Evolutionary conservation across 1,140 invertebrate genomes (phyloP), one percentile per base, ranked within the genome.

Genomic region (Drosophila kanapiae): DNA sequence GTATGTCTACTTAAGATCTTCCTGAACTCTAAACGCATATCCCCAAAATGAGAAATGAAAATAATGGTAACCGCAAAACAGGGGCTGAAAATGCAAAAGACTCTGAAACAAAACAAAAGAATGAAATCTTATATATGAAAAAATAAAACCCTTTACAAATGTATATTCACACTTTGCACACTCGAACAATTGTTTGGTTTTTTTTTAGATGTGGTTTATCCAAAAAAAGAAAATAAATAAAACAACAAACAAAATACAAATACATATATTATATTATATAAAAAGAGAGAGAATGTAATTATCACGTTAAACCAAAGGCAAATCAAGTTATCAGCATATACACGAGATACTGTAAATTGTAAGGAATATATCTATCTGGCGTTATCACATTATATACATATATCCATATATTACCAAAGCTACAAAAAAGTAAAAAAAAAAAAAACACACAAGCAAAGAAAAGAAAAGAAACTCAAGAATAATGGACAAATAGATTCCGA

Each of bases 71-170:
- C 49, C 35, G 6, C 0, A 59, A 75, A 77, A 59, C 72, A 77
- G 75, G 75, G 72, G 61, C 72, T 35, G 53, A 45, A 43, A 76
- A 77, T 77, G 75, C 75, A 76, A 76, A 77, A 77, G 75, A 77
- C 72, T 77, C 75, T 77, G 18, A 54, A 67, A 37, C 56, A 75
- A 54, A 67, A 37, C 56, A 75, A 49, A 72, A 75, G 51, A 72
- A 40, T 72, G 65, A 72, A 58, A 49, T 18, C 69, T 18, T 69
- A 64, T 70, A 67, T 37, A 38, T 27, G 40, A 29, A 10, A 13
- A 37, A 37, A 1, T 3, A 31, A 47, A 38, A 67, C 37, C 51
- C 35, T 37, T 72, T 71, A 69, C 64, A 69, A 58, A 31, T 68
- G 63, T 68, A 57, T 48, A 27, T 6, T 43, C 61, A 43, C 47